Percentiles rank a stretch among this genome's conserved stretches.
These are phyloP conservation scores for Pygoscelis antarcticus DNA, from an alignment of 2,113 vertebrate genomes.

Conservation along the genomic window DNA sequence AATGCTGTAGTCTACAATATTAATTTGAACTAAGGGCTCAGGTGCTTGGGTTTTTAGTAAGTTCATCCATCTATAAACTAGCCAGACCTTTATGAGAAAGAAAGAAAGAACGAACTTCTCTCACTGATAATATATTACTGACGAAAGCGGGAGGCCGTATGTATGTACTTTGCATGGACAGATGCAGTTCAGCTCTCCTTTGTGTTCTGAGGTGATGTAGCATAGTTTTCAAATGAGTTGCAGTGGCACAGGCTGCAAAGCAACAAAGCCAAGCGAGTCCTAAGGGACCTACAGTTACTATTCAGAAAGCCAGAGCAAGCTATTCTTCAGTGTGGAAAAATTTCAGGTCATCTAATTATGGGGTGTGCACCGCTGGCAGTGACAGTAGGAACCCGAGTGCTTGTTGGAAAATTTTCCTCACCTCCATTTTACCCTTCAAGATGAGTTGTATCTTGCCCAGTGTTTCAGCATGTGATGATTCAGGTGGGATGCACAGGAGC, in stretches of 20 bases:
- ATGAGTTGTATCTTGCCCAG: not conserved
- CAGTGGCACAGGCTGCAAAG: not conserved
- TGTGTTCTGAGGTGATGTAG: not conserved
- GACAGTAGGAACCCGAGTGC: not conserved
- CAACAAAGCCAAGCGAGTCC: not conserved
- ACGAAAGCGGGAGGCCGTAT: not conserved
- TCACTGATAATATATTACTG: not conserved
- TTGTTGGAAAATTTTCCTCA: not conserved
- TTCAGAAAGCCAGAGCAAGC: not conserved
- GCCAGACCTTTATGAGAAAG: not conserved
- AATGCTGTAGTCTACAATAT: not conserved
- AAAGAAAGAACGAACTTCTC: not conserved
- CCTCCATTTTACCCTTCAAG: not conserved
- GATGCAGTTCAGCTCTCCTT: not conserved
- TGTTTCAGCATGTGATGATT: not conserved
- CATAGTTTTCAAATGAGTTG: not conserved
- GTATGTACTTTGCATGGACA: not conserved
- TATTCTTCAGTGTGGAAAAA: not conserved
- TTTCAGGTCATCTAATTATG: not conserved
- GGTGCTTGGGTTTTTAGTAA: not conserved
- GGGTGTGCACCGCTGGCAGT: fast-evolving
- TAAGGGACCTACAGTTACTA: not conserved
- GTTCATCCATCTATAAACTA: not conserved
- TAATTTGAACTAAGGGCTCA: not conserved
- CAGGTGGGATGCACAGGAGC: not conserved